These are phyloP conservation scores for Heliornis fulica DNA, from an alignment of 2,113 vertebrate species.

Conservation along the genomic window DNA sequence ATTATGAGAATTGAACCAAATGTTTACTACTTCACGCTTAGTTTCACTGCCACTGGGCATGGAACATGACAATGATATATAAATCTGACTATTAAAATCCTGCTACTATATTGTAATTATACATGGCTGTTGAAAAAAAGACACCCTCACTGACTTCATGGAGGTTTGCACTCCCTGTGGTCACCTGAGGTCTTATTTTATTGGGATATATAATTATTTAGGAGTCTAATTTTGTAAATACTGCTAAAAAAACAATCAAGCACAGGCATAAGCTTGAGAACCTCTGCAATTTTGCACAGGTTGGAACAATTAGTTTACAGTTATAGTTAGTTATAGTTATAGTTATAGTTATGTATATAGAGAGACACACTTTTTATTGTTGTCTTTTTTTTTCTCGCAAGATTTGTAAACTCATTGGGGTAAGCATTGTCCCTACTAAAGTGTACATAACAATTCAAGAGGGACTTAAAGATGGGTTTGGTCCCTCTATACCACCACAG, in stretches of 20 bases:
- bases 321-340: not conserved
- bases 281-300: not conserved
- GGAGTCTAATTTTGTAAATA: not conserved
- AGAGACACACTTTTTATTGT: not conserved
- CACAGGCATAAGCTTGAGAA: not conserved
- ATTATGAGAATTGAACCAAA: not conserved
- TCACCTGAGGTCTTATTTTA: not conserved
- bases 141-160: not conserved
- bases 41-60: not conserved
- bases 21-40: not conserved
- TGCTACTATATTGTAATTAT: too few species aligned
- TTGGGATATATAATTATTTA: not conserved
- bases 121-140: not conserved
- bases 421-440: not conserved
- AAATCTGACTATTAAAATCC: not conserved
- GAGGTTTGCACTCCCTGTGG: not conserved
- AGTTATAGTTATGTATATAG: not conserved
- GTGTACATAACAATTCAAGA: not conserved
- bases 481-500: not conserved
- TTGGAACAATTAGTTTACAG: not conserved
- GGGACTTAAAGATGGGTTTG: not conserved
- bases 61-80: not conserved
- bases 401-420: not conserved
- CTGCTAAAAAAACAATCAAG: not conserved
- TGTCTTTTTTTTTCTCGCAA: not conserved